Percentiles rank a stretch among this genome's conserved stretches.
phyloP scores from a whole-genome alignment of 2,113 vertebrate genomes.

The Rhabdomys dilectus region DNA sequence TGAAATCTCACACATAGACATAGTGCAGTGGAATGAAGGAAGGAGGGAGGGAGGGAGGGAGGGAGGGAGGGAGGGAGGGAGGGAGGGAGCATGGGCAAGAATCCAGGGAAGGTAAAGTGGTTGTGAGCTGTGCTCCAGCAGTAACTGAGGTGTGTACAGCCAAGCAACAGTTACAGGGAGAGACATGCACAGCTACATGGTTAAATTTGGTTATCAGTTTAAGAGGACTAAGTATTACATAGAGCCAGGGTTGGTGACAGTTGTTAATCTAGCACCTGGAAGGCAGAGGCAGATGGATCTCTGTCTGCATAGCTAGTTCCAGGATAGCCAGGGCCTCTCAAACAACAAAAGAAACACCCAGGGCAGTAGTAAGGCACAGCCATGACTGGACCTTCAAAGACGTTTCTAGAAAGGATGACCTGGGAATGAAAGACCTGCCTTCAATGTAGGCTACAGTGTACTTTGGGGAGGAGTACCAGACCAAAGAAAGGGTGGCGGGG shows the following conservation, averaged over 20 bases:
- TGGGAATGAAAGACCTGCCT: no score
- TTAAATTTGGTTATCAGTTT: neutral
- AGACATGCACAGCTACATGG: accelerated
- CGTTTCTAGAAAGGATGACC: neutral
- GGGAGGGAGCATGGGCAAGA: neutral
- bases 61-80: no score
- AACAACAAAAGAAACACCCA: neutral
- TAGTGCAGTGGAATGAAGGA: neutral
- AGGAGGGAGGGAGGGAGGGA: no score
- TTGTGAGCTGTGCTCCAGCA: neutral
- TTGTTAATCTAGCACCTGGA: neutral
- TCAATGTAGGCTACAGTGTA: neutral
- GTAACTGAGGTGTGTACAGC: neutral
- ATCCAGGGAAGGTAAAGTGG: neutral
- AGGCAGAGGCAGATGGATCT: neutral
- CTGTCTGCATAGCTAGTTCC: neutral
- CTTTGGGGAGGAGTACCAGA: neutral
- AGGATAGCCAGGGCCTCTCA: neutral
- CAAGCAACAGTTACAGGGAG: neutral
- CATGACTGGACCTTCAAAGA: neutral
- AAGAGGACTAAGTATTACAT: neutral
- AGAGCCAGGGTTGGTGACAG: neutral
- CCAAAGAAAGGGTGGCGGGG: neutral
- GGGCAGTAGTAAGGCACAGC: neutral
- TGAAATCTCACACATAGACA: neutral